Evolutionary conservation across 2,888 invertebrate genomes (phyloP).

Genomic region (Leptinotarsa rubiginosa): DNA sequence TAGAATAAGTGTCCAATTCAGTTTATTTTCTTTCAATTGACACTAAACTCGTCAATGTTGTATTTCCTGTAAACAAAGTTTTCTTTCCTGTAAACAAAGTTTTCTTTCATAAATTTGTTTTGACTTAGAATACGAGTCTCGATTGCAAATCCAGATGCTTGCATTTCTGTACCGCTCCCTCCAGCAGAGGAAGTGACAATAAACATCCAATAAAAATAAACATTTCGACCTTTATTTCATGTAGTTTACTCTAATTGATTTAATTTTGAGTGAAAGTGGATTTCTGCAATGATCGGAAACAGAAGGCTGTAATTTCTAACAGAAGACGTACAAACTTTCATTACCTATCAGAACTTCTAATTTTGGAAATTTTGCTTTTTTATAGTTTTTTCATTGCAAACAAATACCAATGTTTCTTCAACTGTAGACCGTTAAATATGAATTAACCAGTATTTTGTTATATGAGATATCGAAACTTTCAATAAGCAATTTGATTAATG

Average conservation of each 20-base stretch:
- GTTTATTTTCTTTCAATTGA: constrained; percentile 5
- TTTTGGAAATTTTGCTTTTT: too few relatives aligned
- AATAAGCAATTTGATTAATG: too few relatives aligned
- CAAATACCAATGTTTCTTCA: too few relatives aligned
- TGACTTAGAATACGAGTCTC: neutral
- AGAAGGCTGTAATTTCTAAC: too few relatives aligned
- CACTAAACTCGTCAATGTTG: neutral
- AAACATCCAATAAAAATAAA: neutral
- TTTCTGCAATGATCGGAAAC: too few relatives aligned
- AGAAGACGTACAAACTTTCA: too few relatives aligned
- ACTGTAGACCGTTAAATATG: too few relatives aligned
- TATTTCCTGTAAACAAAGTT: neutral
- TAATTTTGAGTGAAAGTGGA: neutral
- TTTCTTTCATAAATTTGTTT: neutral
- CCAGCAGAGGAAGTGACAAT: neutral
- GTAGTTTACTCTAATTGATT: neutral
- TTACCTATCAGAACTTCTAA: too few relatives aligned
- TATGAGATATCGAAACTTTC: too few relatives aligned
- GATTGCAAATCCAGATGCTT: neutral
- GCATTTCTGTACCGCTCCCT: neutral
- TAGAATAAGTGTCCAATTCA: neutral
- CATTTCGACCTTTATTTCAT: neutral
- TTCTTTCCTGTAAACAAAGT: neutral
- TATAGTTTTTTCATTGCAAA: too few relatives aligned
- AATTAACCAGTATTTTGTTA: too few relatives aligned